phyloP scores from a whole-genome alignment of 2,888 invertebrate genomes.

The Andrena fulva region DNA sequence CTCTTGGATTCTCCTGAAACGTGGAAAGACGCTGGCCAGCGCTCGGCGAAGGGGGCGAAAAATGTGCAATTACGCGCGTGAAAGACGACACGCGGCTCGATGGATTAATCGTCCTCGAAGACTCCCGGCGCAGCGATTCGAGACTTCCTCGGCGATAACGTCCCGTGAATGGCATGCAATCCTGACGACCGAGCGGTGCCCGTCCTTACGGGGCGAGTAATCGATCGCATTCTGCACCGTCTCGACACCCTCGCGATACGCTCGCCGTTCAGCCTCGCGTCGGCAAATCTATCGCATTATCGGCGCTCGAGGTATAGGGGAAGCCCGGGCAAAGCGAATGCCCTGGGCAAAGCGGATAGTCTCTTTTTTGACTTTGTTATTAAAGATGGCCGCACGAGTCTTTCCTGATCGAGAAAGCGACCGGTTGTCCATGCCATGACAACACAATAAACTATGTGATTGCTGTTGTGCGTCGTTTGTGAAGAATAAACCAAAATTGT shows the following conservation, averaged over 20 bases:
- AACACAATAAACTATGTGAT: too few relatives aligned
- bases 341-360: too few relatives aligned
- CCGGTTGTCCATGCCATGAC: too few relatives aligned
- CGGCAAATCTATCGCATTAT: constrained; percentile 52
- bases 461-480: too few relatives aligned
- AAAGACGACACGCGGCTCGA: constrained; percentile 21
- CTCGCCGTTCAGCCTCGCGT: constrained; percentile 20
- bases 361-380: too few relatives aligned
- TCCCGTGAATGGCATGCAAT: constrained; percentile 48
- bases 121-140: constrained; percentile 13
- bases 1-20: not conserved
- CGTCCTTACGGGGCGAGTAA: constrained; percentile 50
- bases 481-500: too few relatives aligned
- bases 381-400: too few relatives aligned
- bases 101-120: constrained; percentile 29
- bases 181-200: constrained; percentile 19
- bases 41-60: not conserved
- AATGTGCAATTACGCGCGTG: constrained; percentile 26
- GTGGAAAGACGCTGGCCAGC: not conserved
- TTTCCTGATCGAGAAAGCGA: too few relatives aligned
- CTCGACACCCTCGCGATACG: constrained; percentile 14
- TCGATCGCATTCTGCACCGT: constrained; percentile 43
- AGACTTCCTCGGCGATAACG: constrained; percentile 18
- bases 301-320: constrained; percentile 33
- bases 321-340: too few relatives aligned